A percentile compares a stretch with the other conserved stretches of the same genome.
Evolutionary conservation across 2,888 invertebrate genomes (phyloP).

Genomic region (Lamproptera curius): DNA sequence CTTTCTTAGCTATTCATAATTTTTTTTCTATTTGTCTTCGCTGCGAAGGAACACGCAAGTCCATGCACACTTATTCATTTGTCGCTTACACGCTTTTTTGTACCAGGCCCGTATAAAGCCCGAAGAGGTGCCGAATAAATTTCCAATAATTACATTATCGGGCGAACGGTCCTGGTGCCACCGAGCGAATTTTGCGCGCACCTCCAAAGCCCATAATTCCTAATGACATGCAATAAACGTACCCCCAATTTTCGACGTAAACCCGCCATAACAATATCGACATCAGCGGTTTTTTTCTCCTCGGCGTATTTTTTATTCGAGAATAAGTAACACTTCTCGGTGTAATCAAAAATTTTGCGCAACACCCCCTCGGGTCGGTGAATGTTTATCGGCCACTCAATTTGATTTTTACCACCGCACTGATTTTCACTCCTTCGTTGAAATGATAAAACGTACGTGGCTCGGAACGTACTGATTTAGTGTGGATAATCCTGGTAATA

Average conservation of each 20-base stretch:
- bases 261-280: conserved; percentile 78
- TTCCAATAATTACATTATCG: conserved; percentile 77
- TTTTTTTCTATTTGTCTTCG: no score
- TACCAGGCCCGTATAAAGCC: conserved; percentile 26
- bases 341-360: conserved; percentile 72
- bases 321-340: conserved; percentile 75
- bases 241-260: conserved; percentile 77
- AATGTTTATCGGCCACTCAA: conserved; percentile 74
- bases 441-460: conserved; percentile 52
- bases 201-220: conserved; percentile 76
- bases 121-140: conserved; percentile 61
- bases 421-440: conserved; percentile 55
- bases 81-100: no score
- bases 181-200: conserved; percentile 58
- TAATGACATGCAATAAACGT: conserved; percentile 79
- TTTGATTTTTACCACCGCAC: conserved; percentile 72
- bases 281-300: conserved; percentile 70
- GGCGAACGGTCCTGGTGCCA: conserved; percentile 51
- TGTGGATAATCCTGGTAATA: conserved; percentile 29
- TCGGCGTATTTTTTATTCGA: conserved; percentile 63
- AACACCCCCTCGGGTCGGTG: conserved; percentile 36
- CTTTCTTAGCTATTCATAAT: no score
- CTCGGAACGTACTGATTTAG: conserved; percentile 43
- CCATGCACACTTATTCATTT: no score
- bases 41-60: no score